Evolutionary conservation across 2,888 invertebrate species (phyloP), one percentile per base, ranked within the genome.

Genomic region (Gastrophysa polygoni): DNA sequence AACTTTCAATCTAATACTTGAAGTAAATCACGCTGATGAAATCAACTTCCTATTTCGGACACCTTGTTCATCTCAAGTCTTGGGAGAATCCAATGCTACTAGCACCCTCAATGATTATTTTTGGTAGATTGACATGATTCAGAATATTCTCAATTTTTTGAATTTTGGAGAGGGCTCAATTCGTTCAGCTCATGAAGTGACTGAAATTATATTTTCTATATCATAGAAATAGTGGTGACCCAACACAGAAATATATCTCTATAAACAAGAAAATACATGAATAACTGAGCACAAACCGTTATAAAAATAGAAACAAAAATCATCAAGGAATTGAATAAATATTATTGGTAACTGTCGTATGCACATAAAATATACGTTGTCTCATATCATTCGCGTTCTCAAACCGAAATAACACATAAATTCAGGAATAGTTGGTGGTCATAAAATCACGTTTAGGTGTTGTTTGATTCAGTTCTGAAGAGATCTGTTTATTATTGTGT

Each of bases 341-440:
- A 62, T 62, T 65, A 59, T 57, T 51, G 29, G 61, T 57, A 56
- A 52, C 46, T 61, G 59, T 61, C 61, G 57, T 10, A 38, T 57
- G 51, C 47, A 34, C 61, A 59, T 62, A 59, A 64, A 65, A 56
- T 65, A 59, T 62, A 62, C 38, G 65, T 65, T 65, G 65, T 65
- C 65, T 59, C 62, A 57, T 65, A 65, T 65, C 65, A 65, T 62
- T 65, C 62, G 59, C 57, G 49, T 59, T 59, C 61, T 64, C 14
- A 60, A 64, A 64, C 46, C 65, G 57, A 62, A 62, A 65, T 65
- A 63, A 64, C 59, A 60, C 60, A 65, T 65, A 65, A 65, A 65
- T 62, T 65, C 59, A 54, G 50, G 59, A 61, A 62, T 59, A 59
- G 56, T 59, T 62, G 65, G 59, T 65, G 59, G 65, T 34, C 54